Evolutionary conservation across 1,140 invertebrate species (phyloP).

Genomic region (Anastatus disparis): DNA sequence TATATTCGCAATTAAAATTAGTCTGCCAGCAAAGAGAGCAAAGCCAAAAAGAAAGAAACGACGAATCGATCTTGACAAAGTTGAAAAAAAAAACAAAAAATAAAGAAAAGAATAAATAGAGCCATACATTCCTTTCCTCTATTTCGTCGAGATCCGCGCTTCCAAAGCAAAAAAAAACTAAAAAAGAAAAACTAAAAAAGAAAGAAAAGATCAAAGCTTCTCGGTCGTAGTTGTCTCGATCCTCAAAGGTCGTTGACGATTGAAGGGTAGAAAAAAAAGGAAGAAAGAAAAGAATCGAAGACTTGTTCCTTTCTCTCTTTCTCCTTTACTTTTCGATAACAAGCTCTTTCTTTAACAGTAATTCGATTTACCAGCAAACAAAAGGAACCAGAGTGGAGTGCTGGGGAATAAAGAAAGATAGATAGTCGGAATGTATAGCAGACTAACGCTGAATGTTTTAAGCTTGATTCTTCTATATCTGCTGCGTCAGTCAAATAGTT

Average conservation of each 20-base stretch:
- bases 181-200: too few species aligned
- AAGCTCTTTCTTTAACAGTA: background rate
- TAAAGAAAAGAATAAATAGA: constrained; percentile 1
- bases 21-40: too few species aligned
- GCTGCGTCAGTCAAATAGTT: too few species aligned
- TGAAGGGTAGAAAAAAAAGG: too few species aligned
- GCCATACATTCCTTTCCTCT: background rate
- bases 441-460: too few species aligned
- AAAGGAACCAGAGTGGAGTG: background rate
- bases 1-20: too few species aligned
- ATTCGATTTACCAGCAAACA: constrained; percentile 23
- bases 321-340: background rate
- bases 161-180: constrained; percentile 11
- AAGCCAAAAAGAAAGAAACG: background rate
- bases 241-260: constrained; percentile 30
- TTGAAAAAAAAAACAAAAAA: background rate
- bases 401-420: background rate
- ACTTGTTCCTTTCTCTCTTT: too few species aligned
- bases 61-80: background rate
- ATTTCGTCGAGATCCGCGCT: constrained; percentile 6
- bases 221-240: background rate
- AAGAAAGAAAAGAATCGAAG: too few species aligned
- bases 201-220: too few species aligned
- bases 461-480: too few species aligned
- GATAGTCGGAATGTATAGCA: too few species aligned